Evolutionary conservation across 2,888 invertebrate species (phyloP), one percentile per base, ranked within the genome.

Genomic region (Oscheius myriophilus): DNA sequence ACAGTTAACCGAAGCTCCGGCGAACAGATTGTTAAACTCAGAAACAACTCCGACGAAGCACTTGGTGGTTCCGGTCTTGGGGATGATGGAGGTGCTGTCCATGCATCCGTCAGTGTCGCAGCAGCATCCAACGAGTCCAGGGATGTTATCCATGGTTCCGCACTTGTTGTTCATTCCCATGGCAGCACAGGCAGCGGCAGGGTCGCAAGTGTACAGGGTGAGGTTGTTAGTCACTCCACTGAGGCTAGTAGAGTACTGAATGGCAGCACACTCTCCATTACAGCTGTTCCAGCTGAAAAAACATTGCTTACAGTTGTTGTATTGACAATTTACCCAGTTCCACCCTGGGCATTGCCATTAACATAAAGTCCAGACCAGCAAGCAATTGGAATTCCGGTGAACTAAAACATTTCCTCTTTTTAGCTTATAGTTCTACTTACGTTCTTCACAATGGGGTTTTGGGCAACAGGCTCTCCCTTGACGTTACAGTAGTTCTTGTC

Each of bases 401-500:
- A 49, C 67, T 62, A 58, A 71, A 70, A 54, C 67, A 63, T 14
- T 66, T 63, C 26, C 2, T 62, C 16, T 14, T 3, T 14, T 46
- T 4, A 67, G 67, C 25, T 25, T 6, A 49, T 57, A 11, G 12
- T 42, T 3, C 49, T 18, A 26, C 49, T 61, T 6, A 26, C 26
- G 39, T 61, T 61, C 26, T 49, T 12, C 12, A 25, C n/a, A 26
- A 18, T 57, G 21, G 42, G 69, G 72, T 62, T 39, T 39, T 65
- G 45, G 51, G 57, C 51, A 55, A 46, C 42, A 21, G 55, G 45
- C 33, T 46, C 39, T 18, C 25, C 12, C 21, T 18, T 26, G 39
- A n/a, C 68, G 68, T 78, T 78, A 57, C 78, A 78, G 73, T 75
- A 70, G 71, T 76, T 59, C 39, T 58, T 69, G 61, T 73, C 72